Base-by-base conservation (phyloP, 2,888 invertebrate species). In the Tipula unca region DNA sequence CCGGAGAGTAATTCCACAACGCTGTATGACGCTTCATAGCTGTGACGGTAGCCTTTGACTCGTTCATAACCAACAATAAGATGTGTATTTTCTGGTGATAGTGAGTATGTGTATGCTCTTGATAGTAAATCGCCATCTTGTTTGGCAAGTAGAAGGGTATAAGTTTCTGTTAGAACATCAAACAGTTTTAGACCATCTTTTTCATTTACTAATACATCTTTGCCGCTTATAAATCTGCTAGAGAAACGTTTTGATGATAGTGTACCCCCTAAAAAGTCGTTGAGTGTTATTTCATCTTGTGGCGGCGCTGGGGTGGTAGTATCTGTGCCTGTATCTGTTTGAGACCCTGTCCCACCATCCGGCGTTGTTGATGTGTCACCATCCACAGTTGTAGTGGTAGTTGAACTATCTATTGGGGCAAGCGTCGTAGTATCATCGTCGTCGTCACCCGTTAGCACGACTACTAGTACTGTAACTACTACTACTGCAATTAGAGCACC, bases 171-270 rank as follows among this genome's bases (percentile, higher is more conserved):
- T 86, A 87, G 87, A n/a, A 88, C 88, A 87, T 90, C 88, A 85
- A 88, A 87, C 85, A 20, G 10, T 36, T 39, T 85, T 1, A 85
- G 17, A 42, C 85, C 85, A 5, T 85, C 85, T 6, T 88, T 89
- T 88, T 93, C 93, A 86, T 93, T 92, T 90, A 92, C 95, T 87
- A 95, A 89, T 86, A 95, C 91, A 88, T 93, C 93, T 86, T 91
- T 92, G 88, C 93, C 96, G 89, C 94, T 93, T 86, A 95, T 92
- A 96, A 96, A 97, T 84, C 95, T 94, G 85, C 95, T 96, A 90
- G 96, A 96, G 90, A 96, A 96, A 82, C 93, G 91, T 86, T 92
- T 92, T 0, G 96, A 92, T 13, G 93, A 91, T 87, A 94, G 93
- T 86, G 92, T 93, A 84, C 95, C 95, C 54, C 91, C 92, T 20